These are phyloP conservation scores for Syncerus caffer DNA, from an alignment of 2,797 vertebrate species.

Conservation along the genomic window DNA sequence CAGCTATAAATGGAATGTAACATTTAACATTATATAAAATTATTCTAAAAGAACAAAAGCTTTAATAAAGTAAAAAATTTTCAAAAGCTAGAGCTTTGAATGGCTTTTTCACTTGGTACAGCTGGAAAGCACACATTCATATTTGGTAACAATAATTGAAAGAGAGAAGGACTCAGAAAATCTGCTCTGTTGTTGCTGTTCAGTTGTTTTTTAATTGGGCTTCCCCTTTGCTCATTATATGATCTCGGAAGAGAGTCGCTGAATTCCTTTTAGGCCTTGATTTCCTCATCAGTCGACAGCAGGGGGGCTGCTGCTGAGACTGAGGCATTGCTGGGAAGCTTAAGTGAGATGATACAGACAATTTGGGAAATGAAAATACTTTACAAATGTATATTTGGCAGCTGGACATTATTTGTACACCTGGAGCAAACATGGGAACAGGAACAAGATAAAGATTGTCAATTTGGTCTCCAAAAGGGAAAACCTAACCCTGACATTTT, in stretches of 20 bases:
- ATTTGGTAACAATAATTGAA: not conserved
- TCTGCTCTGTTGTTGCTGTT: not conserved
- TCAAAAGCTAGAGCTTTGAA: not conserved
- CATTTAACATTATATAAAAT: not conserved
- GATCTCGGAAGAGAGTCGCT: not conserved
- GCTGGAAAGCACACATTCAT: not conserved
- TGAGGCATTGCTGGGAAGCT: not conserved
- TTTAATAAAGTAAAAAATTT: not conserved
- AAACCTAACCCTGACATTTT: not conserved
- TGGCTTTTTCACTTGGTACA: not conserved
- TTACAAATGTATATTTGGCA: not conserved
- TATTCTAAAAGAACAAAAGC: not conserved
- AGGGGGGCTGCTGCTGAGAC: not conserved
- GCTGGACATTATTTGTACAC: not conserved
- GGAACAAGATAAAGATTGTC: not conserved
- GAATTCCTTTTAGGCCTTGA: not conserved
- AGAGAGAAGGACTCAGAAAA: not conserved
- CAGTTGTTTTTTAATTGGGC: not conserved
- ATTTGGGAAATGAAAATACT: not conserved
- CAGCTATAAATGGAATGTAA: not conserved
- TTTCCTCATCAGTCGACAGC: not conserved
- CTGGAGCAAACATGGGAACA: not conserved
- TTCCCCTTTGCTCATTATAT: not conserved
- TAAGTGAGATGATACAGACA: not conserved
- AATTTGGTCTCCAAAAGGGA: not conserved